Evolutionary conservation across 2,888 invertebrate species (phyloP).

Genomic region (Diaphora mendica): DNA sequence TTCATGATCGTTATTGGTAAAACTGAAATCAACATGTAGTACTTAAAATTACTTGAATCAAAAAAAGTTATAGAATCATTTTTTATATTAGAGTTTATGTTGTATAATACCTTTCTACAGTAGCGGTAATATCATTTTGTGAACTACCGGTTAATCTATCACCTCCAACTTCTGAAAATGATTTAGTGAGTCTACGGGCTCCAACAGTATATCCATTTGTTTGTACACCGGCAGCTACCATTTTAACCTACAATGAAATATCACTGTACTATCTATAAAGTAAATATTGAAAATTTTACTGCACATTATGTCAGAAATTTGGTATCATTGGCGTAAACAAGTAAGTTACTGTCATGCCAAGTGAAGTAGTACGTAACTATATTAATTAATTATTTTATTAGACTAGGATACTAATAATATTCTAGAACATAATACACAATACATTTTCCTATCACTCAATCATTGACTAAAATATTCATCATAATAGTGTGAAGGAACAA

Average conservation of each 20-base stretch:
- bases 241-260: conserved; percentile 87
- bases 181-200: conserved; percentile 91
- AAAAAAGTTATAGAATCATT: neutral
- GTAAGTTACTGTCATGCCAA: neutral
- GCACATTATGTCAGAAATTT: neutral
- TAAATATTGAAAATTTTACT: neutral
- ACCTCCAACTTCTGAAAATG: conserved; percentile 91
- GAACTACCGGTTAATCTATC: conserved; percentile 73
- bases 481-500: neutral
- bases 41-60: neutral
- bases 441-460: neutral
- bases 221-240: conserved; percentile 96
- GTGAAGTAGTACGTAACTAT: too few relatives aligned
- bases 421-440: neutral
- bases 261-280: neutral
- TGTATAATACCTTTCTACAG: conserved; percentile 71
- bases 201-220: conserved; percentile 91
- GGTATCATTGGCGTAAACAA: neutral
- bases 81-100: neutral
- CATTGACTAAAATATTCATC: neutral
- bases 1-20: conserved; percentile 88
- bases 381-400: too few relatives aligned
- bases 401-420: neutral
- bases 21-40: conserved; percentile 56
- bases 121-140: conserved; percentile 66